phyloP scores from a whole-genome alignment of 2,888 invertebrate species.

The Acrobasis consociella region DNA sequence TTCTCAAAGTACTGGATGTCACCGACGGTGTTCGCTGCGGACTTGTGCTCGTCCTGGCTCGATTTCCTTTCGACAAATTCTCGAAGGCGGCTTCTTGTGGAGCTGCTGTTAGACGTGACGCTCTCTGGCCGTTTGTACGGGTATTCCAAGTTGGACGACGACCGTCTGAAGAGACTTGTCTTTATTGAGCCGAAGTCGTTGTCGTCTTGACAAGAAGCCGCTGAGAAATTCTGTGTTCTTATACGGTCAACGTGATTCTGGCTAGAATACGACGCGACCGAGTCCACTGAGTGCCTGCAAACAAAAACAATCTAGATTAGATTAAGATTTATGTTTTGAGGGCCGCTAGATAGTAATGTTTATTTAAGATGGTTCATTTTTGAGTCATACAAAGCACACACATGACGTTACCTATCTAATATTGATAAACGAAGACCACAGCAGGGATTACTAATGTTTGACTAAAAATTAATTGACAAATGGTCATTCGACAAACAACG shows the following conservation, averaged over 20 bases:
- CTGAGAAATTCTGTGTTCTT: slow-evolving; percentile 80
- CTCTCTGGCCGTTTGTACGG: slow-evolving; percentile 73
- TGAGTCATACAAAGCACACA: slow-evolving; percentile 48
- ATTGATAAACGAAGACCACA: slow-evolving; percentile 41
- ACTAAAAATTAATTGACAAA: too few species aligned
- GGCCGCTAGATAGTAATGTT: slow-evolving; percentile 59
- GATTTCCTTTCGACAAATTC: slow-evolving; percentile 80
- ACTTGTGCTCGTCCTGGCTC: slow-evolving; percentile 77
- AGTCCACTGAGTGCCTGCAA: slow-evolving; percentile 83
- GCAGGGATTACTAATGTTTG: too few species aligned
- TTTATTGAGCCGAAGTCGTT: slow-evolving; percentile 78
- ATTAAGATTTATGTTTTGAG: slow-evolving; percentile 53
- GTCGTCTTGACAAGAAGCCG: slow-evolving; percentile 81
- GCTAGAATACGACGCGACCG: slow-evolving; percentile 83
- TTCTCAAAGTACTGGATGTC: slow-evolving; percentile 81
- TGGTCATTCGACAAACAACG: too few species aligned
- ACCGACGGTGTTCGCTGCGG: slow-evolving; percentile 73
- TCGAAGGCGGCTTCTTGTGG: slow-evolving; percentile 80
- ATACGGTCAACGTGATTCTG: slow-evolving; percentile 83
- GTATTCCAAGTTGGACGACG: slow-evolving; percentile 74
- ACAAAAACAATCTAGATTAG: slow-evolving; percentile 65
- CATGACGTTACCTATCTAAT: slow-evolving; percentile 49
- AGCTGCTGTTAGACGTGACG: slow-evolving; percentile 75
- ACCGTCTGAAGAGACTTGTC: slow-evolving; percentile 77
- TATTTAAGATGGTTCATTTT: slow-evolving; percentile 55